Evolutionary conservation across 2,888 invertebrate genomes (phyloP), one percentile per base, ranked within the genome.

Genomic region (Megamerina dolium): DNA sequence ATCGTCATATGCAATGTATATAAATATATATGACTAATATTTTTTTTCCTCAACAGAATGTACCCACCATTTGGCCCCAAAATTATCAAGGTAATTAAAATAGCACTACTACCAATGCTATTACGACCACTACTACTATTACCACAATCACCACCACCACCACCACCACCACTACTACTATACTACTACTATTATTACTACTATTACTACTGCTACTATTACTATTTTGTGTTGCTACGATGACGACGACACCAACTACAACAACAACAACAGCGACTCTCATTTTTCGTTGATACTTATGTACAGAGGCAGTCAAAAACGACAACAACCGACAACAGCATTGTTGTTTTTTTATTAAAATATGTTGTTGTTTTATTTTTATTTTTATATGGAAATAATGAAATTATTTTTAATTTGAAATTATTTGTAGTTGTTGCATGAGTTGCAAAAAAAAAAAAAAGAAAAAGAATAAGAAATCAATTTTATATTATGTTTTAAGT

Each of bases 21-120:
- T n/a, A n/a, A n/a, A n/a, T n/a, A n/a, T n/a, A n/a, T n/a, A n/a
- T n/a, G n/a, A n/a, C n/a, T n/a, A n/a, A n/a, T n/a, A n/a, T n/a
- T n/a, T n/a, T n/a, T n/a, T n/a, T n/a, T n/a, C n/a, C n/a, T n/a
- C n/a, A n/a, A 41, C 57, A 72, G 72, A 72, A 72, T 68, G 73
- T 72, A 58, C 72, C 72, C 64, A 67, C 72, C 64, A 72, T 72
- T 62, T 72, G 72, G 72, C 73, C 73, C 60, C 72, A 71, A 59
- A 72, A 71, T 59, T 72, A 72, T 65, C 72, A 72, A 73, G 72
- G 73, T 72, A 68, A 71, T 59, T 64, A 57, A 54, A 51, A 47
- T 23, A 23, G 6, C 23, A 18, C 39, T 39, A 39, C 32, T 23
- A 39, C 14, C 31, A 31, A n/a, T 3, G 14, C 13, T 14, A 31